Conservation (phyloP, 2,888 invertebrate species). For the Asteroscopus sphinx region DNA sequence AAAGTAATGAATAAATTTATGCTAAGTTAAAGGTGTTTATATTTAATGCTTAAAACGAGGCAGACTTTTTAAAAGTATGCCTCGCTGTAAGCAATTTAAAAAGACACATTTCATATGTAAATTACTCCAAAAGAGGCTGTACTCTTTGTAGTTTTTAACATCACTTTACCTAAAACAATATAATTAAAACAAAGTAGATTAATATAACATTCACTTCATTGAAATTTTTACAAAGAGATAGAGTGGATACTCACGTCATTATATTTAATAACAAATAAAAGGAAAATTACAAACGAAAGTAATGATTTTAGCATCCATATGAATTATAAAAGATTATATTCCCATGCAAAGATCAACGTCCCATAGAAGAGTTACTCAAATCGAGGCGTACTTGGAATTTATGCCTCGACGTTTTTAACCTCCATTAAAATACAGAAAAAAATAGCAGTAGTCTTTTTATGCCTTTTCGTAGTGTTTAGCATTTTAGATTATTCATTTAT, state of each 20-base stretch:
- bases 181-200: conserved; percentile 30
- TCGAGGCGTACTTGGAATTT: conserved; percentile 17
- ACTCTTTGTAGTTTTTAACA: conserved; percentile 14
- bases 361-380: conserved; percentile 15
- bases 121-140: no score
- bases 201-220: conserved; percentile 19
- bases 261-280: background rate
- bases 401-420: conserved; percentile 7
- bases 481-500: background rate
- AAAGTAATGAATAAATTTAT: no score
- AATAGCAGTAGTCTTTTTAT: background rate
- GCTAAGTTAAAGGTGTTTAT: no score
- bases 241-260: conserved; percentile 20
- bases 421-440: conserved; percentile 3
- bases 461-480: conserved; percentile 1
- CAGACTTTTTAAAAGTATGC: background rate
- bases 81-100: background rate
- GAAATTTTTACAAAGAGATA: conserved; percentile 23
- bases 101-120: no score
- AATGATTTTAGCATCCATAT: conserved; percentile 22
- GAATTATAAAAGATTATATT: conserved; percentile 2
- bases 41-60: no score
- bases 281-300: conserved; percentile 11
- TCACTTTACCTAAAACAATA: conserved; percentile 28
- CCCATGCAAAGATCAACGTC: conserved; percentile 41